Conservation (phyloP, 2,888 invertebrate species). For the Ypsolopha sequella region DNA sequence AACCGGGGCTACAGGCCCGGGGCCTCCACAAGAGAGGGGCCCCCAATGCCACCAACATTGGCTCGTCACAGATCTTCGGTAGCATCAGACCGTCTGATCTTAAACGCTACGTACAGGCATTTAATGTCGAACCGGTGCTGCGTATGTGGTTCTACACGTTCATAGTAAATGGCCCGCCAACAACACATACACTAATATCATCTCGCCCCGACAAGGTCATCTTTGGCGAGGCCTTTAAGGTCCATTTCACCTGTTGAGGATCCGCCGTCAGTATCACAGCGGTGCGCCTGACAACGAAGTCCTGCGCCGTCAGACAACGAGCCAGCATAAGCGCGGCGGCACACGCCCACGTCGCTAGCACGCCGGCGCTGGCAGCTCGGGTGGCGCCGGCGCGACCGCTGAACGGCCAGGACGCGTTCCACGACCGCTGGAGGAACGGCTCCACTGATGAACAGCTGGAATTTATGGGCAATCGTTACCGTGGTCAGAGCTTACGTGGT, state of each 20-base stretch:
- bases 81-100: too few species aligned
- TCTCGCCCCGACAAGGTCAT: too few species aligned
- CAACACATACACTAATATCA: too few species aligned
- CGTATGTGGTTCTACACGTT: too few species aligned
- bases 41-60: too few species aligned
- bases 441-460: constrained; percentile 49
- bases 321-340: constrained; percentile 44
- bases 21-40: too few species aligned
- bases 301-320: constrained; percentile 50
- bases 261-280: constrained; percentile 38
- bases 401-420: constrained; percentile 35
- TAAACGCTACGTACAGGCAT: too few species aligned
- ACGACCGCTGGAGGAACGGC: constrained; percentile 28
- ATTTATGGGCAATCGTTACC: background rate
- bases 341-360: constrained; percentile 49
- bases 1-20: too few species aligned
- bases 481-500: background rate
- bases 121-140: too few species aligned
- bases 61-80: too few species aligned
- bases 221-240: background rate
- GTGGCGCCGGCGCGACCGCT: constrained; percentile 34
- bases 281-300: constrained; percentile 42
- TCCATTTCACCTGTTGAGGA: constrained; percentile 33
- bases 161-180: too few species aligned
- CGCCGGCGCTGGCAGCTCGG: constrained; percentile 46